A percentile compares a stretch with the other conserved stretches of the same genome.
Conservation (phyloP, 2,113 vertebrate species). For the Phyllopteryx taeniolatus region DNA sequence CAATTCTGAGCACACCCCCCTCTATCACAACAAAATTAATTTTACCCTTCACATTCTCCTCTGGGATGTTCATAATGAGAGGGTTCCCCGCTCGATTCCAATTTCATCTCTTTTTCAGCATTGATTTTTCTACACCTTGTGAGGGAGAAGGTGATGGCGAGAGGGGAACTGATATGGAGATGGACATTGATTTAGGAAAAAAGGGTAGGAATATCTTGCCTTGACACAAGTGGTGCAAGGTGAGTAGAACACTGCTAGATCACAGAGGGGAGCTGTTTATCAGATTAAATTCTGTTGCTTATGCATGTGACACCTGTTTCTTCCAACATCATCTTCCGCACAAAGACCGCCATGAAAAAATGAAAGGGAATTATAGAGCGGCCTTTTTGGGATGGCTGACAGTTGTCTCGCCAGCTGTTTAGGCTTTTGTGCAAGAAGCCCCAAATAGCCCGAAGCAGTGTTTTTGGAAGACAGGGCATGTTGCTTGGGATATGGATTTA, state of each 20-base stretch:
- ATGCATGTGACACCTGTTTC: constrained; percentile 14
- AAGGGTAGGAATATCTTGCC: constrained; percentile 17
- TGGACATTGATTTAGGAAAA: constrained; percentile 62
- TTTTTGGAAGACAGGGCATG: constrained; percentile 7
- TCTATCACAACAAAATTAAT: not conserved
- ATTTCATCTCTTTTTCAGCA: constrained; percentile 65
- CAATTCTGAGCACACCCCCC: constrained; percentile 29
- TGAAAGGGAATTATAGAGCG: constrained; percentile 19
- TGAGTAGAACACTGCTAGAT: not conserved
- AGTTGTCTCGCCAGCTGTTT: constrained; percentile 20
- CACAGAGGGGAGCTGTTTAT: constrained; percentile 11
- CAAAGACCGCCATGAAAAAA: constrained; percentile 29
- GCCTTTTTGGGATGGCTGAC: constrained; percentile 11
- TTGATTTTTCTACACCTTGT: constrained; percentile 54
- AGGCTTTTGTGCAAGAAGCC: constrained; percentile 11
- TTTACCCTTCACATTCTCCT: constrained; percentile 14
- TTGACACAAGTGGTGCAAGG: constrained; percentile 7
- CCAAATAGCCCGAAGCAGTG: constrained; percentile 26
- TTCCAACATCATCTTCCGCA: constrained; percentile 16
- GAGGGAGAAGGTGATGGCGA: constrained; percentile 48
- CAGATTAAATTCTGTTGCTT: constrained; percentile 13
- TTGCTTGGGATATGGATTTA: constrained; percentile 20
- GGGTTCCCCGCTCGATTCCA: constrained; percentile 62
- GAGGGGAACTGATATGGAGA: constrained; percentile 56
- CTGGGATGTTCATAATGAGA: constrained; percentile 21